Percentiles rank a stretch among this genome's conserved stretches.
Conservation (phyloP, 2,113 vertebrate genomes). For the Lonchura striata region DNA sequence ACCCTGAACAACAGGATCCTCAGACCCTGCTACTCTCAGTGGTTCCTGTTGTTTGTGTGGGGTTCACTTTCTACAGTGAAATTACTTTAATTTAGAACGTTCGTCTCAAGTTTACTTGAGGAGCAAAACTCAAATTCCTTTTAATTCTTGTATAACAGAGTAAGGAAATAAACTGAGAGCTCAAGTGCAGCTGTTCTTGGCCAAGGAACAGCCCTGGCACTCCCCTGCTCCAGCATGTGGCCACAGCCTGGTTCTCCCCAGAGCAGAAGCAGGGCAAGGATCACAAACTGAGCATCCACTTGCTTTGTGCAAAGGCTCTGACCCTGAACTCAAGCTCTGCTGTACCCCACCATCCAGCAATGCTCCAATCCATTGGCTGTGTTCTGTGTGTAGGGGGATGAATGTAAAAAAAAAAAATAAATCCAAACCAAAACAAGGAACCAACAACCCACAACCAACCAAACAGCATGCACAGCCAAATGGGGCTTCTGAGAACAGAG, state of each 20-base stretch:
- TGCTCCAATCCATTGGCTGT: not conserved
- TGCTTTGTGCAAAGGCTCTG: not conserved
- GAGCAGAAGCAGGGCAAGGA: not conserved
- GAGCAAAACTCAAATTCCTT: not conserved
- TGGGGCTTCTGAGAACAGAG: not conserved
- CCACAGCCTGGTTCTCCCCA: not conserved
- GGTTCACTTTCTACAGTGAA: not conserved
- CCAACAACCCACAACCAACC: not conserved
- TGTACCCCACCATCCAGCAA: not conserved
- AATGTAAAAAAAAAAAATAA: not conserved
- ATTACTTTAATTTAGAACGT: not conserved
- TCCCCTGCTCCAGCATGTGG: fast-evolving
- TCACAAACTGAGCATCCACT: not conserved
- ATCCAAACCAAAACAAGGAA: not conserved
- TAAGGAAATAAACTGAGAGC: not conserved
- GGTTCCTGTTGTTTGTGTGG: not conserved
- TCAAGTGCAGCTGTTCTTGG: not conserved
- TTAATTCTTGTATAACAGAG: not conserved
- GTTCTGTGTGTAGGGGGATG: not conserved
- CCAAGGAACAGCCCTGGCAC: not conserved
- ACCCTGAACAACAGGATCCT: not conserved
- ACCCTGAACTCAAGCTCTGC: not conserved
- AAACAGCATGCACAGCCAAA: fast-evolving
- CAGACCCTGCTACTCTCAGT: not conserved
- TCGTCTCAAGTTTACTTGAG: not conserved